Evolutionary conservation across 2,888 invertebrate genomes (phyloP).

Genomic region (Automeris io): DNA sequence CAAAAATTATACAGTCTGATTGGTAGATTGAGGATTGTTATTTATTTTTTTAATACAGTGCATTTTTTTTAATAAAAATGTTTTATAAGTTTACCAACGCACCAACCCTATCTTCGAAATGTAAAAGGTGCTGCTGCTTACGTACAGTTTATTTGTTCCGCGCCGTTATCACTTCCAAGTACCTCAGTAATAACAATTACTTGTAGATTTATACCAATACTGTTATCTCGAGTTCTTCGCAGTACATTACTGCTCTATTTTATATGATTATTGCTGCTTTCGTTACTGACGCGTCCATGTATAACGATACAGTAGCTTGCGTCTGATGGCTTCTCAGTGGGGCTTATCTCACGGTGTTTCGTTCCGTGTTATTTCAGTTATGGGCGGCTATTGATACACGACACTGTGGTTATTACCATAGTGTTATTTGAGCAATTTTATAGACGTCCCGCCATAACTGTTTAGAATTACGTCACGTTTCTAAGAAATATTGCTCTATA

Average conservation of each 20-base stretch:
- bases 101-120: too few species aligned
- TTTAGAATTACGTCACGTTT: not conserved
- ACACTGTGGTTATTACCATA: not conserved
- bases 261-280: conserved; percentile 3
- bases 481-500: too few species aligned
- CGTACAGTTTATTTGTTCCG: not conserved
- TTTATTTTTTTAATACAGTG: too few species aligned
- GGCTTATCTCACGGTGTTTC: conserved; percentile 22
- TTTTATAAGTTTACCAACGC: too few species aligned
- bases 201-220: not conserved
- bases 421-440: not conserved
- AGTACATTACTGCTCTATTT: conserved; percentile 3
- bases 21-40: too few species aligned
- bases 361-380: conserved; percentile 24
- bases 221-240: too few species aligned
- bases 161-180: conserved; percentile 5
- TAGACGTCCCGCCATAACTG: not conserved
- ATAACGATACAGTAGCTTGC: not conserved
- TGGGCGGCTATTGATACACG: conserved; percentile 8
- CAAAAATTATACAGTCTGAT: too few species aligned
- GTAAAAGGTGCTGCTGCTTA: too few species aligned
- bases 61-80: too few species aligned
- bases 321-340: not conserved
- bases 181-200: not conserved
- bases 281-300: conserved; percentile 4